Base-by-base conservation (phyloP, 2,888 invertebrate genomes). In the Cataglyphis rosenhaueri region DNA sequence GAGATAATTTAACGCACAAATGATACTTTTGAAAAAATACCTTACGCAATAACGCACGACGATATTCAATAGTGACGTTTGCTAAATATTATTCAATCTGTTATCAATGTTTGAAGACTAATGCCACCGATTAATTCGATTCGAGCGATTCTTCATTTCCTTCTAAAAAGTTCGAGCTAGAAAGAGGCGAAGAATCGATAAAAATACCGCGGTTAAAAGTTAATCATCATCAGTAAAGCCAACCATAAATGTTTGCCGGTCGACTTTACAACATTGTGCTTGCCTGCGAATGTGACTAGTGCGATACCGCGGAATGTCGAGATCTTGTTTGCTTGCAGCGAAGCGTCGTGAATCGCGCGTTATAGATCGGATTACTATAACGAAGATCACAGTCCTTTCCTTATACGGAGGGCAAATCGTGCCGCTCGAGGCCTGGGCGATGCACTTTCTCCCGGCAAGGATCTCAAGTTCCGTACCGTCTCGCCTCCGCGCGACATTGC, bases 391-490 rank as follows among this genome's bases (percentile, higher is more conserved):
- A 55, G 44, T 61, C 32, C 59, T 79, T 70, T 59, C 71, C 78
- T 79, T 79, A 70, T 59, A 79, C 5, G 59, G 71, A 59, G 59
- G 59, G 44, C 32, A 59, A 79, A 71, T 71, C 78, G 71, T 79
- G 78, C 71, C 81, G 81, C 84, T 75, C 86, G 86, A 86, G 66
- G 61, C 76, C 52, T 76, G 83, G 71, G 75, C 86, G 86, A 83
- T 85, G 86, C 86, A 81, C 86, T 85, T 83, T 79, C 75, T 66
- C 65, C 86, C 75, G 86, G 65, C 76, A 64, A 83, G 73, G 86
- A 81, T 75, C 41, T 83, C 32, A 29, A 83, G 62, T 59, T 32
- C 38, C 76, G 68, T 52, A 61, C 68, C 41, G 25, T 41, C 38
- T 48, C 64, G 84, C 71, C 55, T 61, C 71, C 55, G 62, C 68